Conservation (phyloP, 2,113 vertebrate species). For the Phyllostomus discolor region DNA sequence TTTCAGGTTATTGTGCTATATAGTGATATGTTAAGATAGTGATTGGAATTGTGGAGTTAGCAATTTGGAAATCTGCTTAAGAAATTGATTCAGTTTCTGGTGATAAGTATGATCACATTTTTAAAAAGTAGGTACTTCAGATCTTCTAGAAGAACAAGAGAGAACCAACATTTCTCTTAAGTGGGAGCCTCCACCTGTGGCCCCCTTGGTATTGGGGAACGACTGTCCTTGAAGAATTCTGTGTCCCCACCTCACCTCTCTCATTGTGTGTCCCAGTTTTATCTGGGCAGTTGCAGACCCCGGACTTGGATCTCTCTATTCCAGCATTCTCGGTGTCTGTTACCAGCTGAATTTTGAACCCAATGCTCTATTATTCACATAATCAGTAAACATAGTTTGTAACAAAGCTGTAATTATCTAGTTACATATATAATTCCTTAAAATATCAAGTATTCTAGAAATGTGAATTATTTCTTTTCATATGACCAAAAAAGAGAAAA, state of each 20-base stretch:
- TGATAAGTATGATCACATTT: background rate
- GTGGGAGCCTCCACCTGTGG: background rate
- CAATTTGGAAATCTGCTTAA: constrained; percentile 1
- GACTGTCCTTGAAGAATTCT: background rate
- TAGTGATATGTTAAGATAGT: background rate
- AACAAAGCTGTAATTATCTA: background rate
- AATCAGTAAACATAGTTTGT: constrained; percentile 6
- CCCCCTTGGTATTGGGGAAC: background rate
- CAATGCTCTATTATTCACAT: background rate
- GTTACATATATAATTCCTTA: background rate
- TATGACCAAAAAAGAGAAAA: background rate
- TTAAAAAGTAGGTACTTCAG: background rate
- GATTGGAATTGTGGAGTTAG: background rate
- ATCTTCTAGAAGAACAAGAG: background rate
- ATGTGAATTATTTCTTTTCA: constrained; percentile 4
- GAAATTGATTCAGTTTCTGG: background rate
- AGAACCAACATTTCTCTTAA: background rate
- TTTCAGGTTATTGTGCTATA: background rate
- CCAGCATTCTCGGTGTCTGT: background rate
- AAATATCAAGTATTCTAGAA: constrained; percentile 4
- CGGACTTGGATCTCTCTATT: background rate
- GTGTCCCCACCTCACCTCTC: background rate
- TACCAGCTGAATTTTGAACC: constrained; percentile 1
- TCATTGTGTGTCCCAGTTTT: background rate
- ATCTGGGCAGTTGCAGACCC: background rate